Evolutionary conservation across 1,140 invertebrate genomes (phyloP), one percentile per base, ranked within the genome.

Genomic region (Brachionus angularis): DNA sequence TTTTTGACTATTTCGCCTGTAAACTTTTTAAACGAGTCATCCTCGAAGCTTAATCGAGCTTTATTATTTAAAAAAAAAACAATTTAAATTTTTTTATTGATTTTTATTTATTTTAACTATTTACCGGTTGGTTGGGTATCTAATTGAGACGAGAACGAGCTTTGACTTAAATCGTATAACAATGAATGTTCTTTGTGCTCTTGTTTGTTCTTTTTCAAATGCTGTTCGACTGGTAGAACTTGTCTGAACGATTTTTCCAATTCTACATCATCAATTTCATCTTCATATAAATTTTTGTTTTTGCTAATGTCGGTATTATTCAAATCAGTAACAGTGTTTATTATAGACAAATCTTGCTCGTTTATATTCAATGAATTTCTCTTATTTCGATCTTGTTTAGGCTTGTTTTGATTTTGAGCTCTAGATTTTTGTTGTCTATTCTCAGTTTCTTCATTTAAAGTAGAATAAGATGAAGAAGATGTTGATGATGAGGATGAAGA

Each of bases 1-100:
- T 81, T 79, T 61, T 75, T 72, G 0, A 82, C 79, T 77, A 81
- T 81, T 33, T 79, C 77, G 5, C 77, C 75, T 8, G 77, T 80
- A 72, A 80, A 80, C 50, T 76, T 78, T 29, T 75, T 78, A 67
- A 81, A 80, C 25, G 76, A 77, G 31, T 79, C 76, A 47, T 79
- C 78, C 0, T 76, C 76, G 14, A 74, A 67, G 29, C 47, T 67
- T 27, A 67, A 25, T 1, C 62, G 23, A 21, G 36, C 42, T 47
- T 33, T 4, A 8, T 3, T 2, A 67, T n/a, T n/a, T n/a, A 33
- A 47, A 44, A 10, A 23, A 46, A 49, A 44, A 5, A 44, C 25
- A 49, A 33, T 50, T 21, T 10, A 49, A 49, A 53, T n/a, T 29
- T n/a, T 33, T 53, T 29, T 31, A 29, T 53, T 31, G 14, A 3